Conservation (phyloP, 2,113 vertebrate genomes). For the Dissostichus mawsoni region DNA sequence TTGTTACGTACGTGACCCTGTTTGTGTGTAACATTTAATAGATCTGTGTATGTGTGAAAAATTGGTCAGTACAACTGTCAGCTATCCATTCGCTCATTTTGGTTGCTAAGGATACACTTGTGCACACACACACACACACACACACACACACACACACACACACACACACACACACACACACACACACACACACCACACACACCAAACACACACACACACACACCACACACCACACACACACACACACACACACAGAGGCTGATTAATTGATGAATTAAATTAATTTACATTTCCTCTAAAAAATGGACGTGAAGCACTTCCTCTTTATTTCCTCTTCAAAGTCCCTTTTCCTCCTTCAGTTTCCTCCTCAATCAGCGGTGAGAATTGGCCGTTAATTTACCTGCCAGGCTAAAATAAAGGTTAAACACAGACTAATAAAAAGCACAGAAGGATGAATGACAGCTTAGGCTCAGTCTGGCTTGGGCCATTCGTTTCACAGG, state of each 20-base stretch:
- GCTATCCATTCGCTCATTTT: slow-evolving; percentile 38
- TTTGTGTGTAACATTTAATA: slow-evolving; percentile 11
- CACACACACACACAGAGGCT: background rate
- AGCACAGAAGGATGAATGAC: slow-evolving; percentile 63
- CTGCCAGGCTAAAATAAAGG: slow-evolving; percentile 46
- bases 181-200: background rate
- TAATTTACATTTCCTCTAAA: slow-evolving; percentile 49
- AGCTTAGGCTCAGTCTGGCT: slow-evolving; percentile 54
- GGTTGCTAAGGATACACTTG: slow-evolving; percentile 40
- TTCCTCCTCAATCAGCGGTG: slow-evolving; percentile 42
- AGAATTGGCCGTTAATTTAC: slow-evolving; percentile 44
- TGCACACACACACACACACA: slow-evolving; percentile 3
- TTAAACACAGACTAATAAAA: slow-evolving; percentile 47
- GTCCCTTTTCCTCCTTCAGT: slow-evolving; percentile 36
- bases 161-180: slow-evolving; percentile 14
- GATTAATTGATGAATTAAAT: slow-evolving; percentile 45
- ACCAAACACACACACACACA: slow-evolving; percentile 3
- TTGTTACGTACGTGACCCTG: background rate
- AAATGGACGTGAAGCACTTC: slow-evolving; percentile 38
- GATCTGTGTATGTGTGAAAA: slow-evolving; percentile 29
- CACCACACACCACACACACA: slow-evolving; percentile 24
- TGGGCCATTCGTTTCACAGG: slow-evolving; percentile 49
- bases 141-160: slow-evolving; percentile 18
- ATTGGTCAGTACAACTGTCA: slow-evolving; percentile 28
- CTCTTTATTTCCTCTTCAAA: slow-evolving; percentile 44